Evolutionary conservation across 2,888 invertebrate genomes (phyloP).

Genomic region (Aethes cnicana): DNA sequence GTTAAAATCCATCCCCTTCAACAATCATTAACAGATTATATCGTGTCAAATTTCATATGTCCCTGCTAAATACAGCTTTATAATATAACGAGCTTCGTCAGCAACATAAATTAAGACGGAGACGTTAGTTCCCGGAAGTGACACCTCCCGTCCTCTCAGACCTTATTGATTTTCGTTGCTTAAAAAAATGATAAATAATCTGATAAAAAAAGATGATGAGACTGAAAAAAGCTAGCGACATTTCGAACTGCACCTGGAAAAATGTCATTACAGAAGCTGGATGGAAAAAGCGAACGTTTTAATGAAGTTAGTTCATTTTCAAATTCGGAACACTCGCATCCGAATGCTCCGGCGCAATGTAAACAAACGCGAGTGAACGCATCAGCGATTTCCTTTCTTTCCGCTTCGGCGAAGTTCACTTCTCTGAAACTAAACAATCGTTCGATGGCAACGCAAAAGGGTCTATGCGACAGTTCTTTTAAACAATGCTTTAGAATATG

Average conservation of each 20-base stretch:
- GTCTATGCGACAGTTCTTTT: not conserved
- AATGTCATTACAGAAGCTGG: too few species aligned
- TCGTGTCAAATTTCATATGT: too few species aligned
- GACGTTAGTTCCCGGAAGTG: constrained; percentile 59
- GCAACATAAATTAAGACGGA: constrained; percentile 38
- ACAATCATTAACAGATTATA: too few species aligned
- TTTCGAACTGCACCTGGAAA: too few species aligned
- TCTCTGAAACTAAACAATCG: constrained; percentile 54
- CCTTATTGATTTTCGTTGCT: too few species aligned
- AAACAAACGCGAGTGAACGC: constrained; percentile 52
- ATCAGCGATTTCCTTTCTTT: constrained; percentile 59
- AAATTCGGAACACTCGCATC: constrained; percentile 25
- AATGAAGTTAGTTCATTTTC: constrained; percentile 26
- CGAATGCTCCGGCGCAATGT: constrained; percentile 36
- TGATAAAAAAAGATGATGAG: too few species aligned
- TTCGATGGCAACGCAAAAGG: constrained; percentile 27
- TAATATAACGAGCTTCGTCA: constrained; percentile 38
- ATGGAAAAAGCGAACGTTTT: not conserved
- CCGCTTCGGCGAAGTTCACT: constrained; percentile 56
- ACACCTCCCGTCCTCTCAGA: constrained; percentile 40
- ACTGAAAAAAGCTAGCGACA: too few species aligned
- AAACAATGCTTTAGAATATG: not conserved
- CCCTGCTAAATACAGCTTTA: too few species aligned
- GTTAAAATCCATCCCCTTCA: too few species aligned
- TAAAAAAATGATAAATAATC: too few species aligned